Evolutionary conservation across 2,888 invertebrate genomes (phyloP).

Genomic region (Agrochola macilenta): DNA sequence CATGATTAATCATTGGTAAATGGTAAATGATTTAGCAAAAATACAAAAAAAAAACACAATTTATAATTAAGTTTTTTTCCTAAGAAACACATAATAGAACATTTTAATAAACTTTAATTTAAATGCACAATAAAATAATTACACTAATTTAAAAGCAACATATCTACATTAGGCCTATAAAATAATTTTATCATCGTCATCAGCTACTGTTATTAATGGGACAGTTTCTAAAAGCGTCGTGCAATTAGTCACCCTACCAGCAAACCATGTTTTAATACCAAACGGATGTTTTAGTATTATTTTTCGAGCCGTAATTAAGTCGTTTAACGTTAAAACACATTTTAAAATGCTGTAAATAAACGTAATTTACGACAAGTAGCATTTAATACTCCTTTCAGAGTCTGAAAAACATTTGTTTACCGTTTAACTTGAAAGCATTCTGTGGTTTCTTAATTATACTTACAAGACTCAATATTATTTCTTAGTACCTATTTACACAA

Average conservation of each 20-base stretch:
- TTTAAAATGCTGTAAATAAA: constrained; percentile 74
- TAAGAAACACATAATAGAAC: neutral
- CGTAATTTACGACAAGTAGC: constrained; percentile 70
- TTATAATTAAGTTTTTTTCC: neutral
- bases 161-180: constrained; percentile 55
- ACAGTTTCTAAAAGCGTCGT: constrained; percentile 58
- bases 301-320: constrained; percentile 76
- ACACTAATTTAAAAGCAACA: constrained; percentile 53
- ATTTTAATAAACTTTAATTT: constrained; percentile 42
- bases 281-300: constrained; percentile 77
- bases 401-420: constrained; percentile 64
- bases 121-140: constrained; percentile 33
- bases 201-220: constrained; percentile 54
- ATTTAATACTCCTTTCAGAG: constrained; percentile 51
- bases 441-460: constrained; percentile 66
- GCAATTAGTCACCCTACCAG: constrained; percentile 66
- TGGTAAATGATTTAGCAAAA: constrained; percentile 2
- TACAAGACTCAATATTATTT: constrained; percentile 69
- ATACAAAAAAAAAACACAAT: neutral
- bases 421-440: constrained; percentile 69
- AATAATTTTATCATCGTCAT: constrained; percentile 60
- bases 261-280: constrained; percentile 68
- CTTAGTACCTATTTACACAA: constrained; percentile 68
- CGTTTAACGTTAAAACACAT: constrained; percentile 75
- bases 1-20: constrained; percentile 7